These are phyloP conservation scores for Caerostris extrusa DNA, from an alignment of 1,140 invertebrate species.

Conservation along the genomic window DNA sequence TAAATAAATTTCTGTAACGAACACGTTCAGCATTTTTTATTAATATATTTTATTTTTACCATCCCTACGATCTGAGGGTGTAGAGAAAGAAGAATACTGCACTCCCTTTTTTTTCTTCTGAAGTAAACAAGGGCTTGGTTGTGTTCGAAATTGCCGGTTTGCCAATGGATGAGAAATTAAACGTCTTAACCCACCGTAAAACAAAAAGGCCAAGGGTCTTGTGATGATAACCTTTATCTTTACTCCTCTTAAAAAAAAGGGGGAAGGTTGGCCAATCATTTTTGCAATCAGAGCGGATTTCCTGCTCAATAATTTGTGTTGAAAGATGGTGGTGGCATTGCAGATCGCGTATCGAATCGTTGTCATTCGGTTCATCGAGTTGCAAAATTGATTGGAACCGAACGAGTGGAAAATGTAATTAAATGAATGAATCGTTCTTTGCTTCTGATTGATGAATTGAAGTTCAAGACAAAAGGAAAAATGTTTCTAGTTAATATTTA, in stretches of 20 bases:
- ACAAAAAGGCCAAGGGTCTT: slow-evolving; percentile 33
- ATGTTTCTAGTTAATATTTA: too few species aligned
- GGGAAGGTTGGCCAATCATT: background rate
- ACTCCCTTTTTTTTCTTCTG: background rate
- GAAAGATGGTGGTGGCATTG: slow-evolving; percentile 16
- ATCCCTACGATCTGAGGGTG: background rate
- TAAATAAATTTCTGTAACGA: background rate
- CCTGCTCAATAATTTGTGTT: slow-evolving; percentile 15
- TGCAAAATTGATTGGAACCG: background rate
- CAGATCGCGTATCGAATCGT: background rate
- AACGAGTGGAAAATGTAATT: too few species aligned
- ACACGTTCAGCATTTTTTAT: background rate
- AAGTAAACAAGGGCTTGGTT: slow-evolving; percentile 52
- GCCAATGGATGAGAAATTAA: slow-evolving; percentile 48
- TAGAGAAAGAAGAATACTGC: background rate
- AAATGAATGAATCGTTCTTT: too few species aligned
- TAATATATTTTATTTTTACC: background rate
- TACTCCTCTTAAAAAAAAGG: slow-evolving; percentile 34
- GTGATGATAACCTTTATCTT: slow-evolving; percentile 41
- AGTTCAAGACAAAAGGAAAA: too few species aligned
- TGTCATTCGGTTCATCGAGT: background rate
- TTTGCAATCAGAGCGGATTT: slow-evolving; percentile 28
- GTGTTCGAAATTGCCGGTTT: slow-evolving; percentile 49
- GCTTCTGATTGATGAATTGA: too few species aligned
- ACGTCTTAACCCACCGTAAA: slow-evolving; percentile 42